Base-by-base conservation (phyloP, 2,113 vertebrate species). In the Archilochus colubris region DNA sequence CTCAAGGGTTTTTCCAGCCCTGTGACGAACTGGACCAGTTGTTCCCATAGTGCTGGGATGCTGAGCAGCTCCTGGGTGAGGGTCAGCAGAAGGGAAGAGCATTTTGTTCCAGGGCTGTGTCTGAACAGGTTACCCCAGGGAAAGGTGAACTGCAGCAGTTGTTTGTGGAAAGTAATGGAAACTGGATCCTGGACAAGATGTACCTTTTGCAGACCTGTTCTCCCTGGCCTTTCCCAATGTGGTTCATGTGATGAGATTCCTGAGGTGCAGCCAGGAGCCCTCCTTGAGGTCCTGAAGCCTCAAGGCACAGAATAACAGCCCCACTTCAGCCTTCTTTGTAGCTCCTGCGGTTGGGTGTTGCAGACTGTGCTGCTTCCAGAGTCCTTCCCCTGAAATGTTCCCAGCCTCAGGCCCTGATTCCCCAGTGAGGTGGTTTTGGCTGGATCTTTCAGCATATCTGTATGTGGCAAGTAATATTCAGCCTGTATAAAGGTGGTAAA, bases 1-100 rank as follows among this genome's bases (percentile, higher is more conserved):
- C 21, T 7, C 7, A 23, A 23, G 46, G 46, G 21, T 21, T 5
- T 0, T 13, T 12, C 43, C 20, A 31, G 4, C 4, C 1, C 20
- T 31, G 54, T 61, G 53, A 4, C 36, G 30, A 61, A 15, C 25
- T 3, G n/a, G 54, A 73, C 48, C 12, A 0, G 3, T 44, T 40
- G 12, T 54, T 82, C 68, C 33, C 0, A 0, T 20, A 20, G 20
- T 1, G 38, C 12, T 3, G 10, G 43, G 55, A n/a, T 46, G 53
- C 38, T 14, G 36, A 85, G 72, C 40, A 20, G 36, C 82, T 67
- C 27, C 2, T 1, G 5, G 18, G 70, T 15, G 40, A 59, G 78
- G 54, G 21, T 19, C 33, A 51, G 70, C 59, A 68, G 81, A 44
- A 13, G 13, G 24, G 48, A 24, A 14, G 22, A 12, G 18, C 36